Conservation (phyloP, 2,888 invertebrate species). For the Graphium colonna region DNA sequence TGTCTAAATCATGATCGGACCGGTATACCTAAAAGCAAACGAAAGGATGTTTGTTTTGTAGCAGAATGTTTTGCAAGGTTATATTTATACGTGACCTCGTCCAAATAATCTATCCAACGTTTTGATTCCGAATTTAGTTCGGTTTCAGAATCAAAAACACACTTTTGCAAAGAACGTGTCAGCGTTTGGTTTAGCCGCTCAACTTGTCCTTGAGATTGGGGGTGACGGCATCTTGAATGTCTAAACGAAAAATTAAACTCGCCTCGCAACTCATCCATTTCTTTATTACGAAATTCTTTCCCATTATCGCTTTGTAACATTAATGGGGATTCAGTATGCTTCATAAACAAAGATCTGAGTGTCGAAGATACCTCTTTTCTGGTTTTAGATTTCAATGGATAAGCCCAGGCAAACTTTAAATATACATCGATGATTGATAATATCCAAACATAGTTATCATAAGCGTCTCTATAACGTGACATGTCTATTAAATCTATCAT, state of each 20-base stretch:
- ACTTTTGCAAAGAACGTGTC: background rate
- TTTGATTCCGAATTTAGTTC: background rate
- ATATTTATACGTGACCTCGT: background rate
- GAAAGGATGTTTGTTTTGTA: too few relatives aligned
- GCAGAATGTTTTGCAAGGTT: background rate
- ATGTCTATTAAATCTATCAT: background rate
- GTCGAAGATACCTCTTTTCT: background rate
- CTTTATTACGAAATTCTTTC: too few relatives aligned
- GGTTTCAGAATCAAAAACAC: too few relatives aligned
- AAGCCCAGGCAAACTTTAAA: background rate
- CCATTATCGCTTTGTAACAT: background rate
- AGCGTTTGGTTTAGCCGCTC: background rate
- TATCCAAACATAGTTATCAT: background rate
- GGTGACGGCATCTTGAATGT: background rate
- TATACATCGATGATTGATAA: background rate
- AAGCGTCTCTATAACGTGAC: background rate
- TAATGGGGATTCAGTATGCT: background rate
- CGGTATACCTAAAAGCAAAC: too few relatives aligned
- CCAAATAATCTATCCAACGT: background rate
- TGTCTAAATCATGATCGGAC: background rate
- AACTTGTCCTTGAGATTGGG: background rate
- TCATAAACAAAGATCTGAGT: background rate
- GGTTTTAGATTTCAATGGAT: background rate
- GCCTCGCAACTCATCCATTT: background rate
- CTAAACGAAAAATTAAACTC: background rate